Conservation (phyloP, 2,797 vertebrate species). For the Takifugu rubripes region DNA sequence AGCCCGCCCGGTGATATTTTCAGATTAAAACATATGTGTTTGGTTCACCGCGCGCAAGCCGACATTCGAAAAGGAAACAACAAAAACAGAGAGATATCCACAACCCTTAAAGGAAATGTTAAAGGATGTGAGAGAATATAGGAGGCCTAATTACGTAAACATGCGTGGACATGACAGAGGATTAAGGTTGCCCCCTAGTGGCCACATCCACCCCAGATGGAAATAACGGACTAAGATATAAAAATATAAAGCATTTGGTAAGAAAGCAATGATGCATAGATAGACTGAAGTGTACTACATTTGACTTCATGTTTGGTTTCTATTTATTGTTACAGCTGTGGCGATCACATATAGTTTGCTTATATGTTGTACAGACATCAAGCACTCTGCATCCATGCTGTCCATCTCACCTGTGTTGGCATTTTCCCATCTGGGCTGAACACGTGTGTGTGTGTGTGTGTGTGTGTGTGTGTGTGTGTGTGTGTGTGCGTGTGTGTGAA, state of each 20-base stretch:
- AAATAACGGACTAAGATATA: constrained; percentile 35
- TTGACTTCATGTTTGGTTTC: too few relatives aligned
- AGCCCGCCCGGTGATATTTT: constrained; percentile 34
- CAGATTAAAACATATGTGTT: constrained; percentile 46
- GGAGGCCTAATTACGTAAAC: constrained; percentile 32
- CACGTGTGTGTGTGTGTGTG: constrained; percentile 9
- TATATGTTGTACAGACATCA: too few relatives aligned
- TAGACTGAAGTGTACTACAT: too few relatives aligned
- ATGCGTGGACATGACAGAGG: constrained; percentile 53
- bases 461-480: too few relatives aligned
- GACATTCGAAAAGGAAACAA: constrained; percentile 9
- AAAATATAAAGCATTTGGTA: too few relatives aligned
- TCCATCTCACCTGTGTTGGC: constrained; percentile 5
- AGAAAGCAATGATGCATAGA: too few relatives aligned
- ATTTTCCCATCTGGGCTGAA: constrained; percentile 6
- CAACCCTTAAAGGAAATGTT: constrained; percentile 6
- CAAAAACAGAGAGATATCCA: constrained; percentile 6
- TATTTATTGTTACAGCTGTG: too few relatives aligned
- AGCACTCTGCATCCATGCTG: constrained; percentile 4
- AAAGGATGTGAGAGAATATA: constrained; percentile 19
- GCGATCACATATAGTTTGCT: too few relatives aligned
- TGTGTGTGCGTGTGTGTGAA: constrained; percentile 13
- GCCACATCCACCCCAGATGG: constrained; percentile 52
- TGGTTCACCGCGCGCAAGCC: constrained; percentile 17
- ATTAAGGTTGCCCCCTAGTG: constrained; percentile 81